Evolutionary conservation across 2,888 invertebrate genomes (phyloP), one percentile per base, ranked within the genome.

Genomic region (Tenthredo livida): DNA sequence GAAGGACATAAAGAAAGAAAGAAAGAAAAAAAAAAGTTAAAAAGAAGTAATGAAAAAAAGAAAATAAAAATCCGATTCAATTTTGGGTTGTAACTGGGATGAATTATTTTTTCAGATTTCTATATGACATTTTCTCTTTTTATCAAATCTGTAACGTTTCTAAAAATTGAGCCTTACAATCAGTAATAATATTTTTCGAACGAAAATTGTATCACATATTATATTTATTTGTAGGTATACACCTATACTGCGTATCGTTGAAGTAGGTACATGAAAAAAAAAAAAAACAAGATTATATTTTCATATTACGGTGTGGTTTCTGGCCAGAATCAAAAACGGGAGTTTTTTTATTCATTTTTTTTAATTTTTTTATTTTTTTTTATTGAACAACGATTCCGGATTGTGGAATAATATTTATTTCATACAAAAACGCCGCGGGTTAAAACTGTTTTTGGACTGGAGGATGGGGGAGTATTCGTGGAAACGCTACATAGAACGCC

Each of bases 271-370:
- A 47, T 47, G 12, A 4, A 47, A 4, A 10, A n/a, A 47, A 47
- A 15, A 10, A n/a, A 73, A 40, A 75, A 15, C 21, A 75, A 75
- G 25, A 73, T 73, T 73, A 73, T 15, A 25, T 73, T 73, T n/a
- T 72, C 21, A 25, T 73, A 25, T 3, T 0, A 25, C 43, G 21
- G 17, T 3, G 21, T 10, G 25, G 12, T n/a, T n/a, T n/a, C 61
- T 25, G 61, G 10, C 4, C 61, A 25, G 10, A 67, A 29, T 29
- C 65, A 29, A 50, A 15, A 50, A 50, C 50, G 6, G 17, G n/a
- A 17, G 0, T 17, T 10, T n/a, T 61, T 61, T n/a, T n/a, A n/a
- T n/a, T n/a, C n/a, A n/a, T n/a, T n/a, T n/a, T n/a, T n/a, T n/a
- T n/a, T n/a, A n/a, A n/a, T n/a, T n/a, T n/a, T n/a, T n/a, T n/a